Evolutionary conservation across 2,797 vertebrate genomes (phyloP).

Genomic region (Trematomus bernacchii): DNA sequence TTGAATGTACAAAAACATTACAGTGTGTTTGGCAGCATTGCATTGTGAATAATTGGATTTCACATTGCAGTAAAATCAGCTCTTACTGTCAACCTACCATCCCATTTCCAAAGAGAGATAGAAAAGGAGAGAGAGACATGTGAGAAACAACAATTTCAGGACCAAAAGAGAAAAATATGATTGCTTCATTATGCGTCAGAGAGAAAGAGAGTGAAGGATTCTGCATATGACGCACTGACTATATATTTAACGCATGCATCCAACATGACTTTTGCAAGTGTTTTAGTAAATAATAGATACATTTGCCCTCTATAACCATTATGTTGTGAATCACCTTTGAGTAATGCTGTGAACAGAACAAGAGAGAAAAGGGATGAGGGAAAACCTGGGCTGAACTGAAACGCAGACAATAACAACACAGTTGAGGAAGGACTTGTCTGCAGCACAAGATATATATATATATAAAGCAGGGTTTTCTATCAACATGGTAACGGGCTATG

Average conservation of each 20-base stretch:
- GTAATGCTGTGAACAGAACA: slow-evolving; percentile 21
- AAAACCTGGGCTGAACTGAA: background rate
- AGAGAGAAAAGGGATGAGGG: background rate
- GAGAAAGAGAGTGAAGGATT: background rate
- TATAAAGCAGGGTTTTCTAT: too few relatives aligned
- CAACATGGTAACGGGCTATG: too few relatives aligned
- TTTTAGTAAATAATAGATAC: slow-evolving; percentile 5
- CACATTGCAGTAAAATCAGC: slow-evolving; percentile 48
- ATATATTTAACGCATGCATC: slow-evolving; percentile 12
- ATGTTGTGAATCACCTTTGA: slow-evolving; percentile 30
- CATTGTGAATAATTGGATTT: slow-evolving; percentile 55
- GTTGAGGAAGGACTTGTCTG: background rate
- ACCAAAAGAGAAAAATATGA: slow-evolving; percentile 27
- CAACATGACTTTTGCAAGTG: slow-evolving; percentile 4
- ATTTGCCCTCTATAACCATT: slow-evolving; percentile 2
- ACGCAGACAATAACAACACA: slow-evolving; percentile 19
- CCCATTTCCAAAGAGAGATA: background rate
- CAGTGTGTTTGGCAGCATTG: slow-evolving; percentile 35
- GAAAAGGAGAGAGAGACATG: slow-evolving; percentile 23
- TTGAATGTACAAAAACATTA: background rate
- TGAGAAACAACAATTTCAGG: slow-evolving; percentile 16
- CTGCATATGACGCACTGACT: background rate
- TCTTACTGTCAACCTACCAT: slow-evolving; percentile 54
- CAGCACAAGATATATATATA: background rate
- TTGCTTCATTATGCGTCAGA: slow-evolving; percentile 28